Evolutionary conservation across 2,113 vertebrate species (phyloP).

Genomic region (Urocolius indicus): DNA sequence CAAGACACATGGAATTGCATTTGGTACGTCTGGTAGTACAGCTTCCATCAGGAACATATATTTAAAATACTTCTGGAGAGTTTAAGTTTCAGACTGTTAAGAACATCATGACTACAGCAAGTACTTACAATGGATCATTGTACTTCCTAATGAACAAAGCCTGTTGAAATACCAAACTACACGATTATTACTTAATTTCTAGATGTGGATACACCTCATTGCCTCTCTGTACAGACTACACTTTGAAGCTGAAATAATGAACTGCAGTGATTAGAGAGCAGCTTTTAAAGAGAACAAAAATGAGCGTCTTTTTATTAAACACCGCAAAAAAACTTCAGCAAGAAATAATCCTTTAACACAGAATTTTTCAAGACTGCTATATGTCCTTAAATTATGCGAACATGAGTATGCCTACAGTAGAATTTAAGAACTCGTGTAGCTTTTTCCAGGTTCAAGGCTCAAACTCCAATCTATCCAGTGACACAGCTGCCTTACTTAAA

Average conservation of each 20-base stretch:
- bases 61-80: neutral
- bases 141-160: conserved; percentile 62
- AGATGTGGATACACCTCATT: conserved; percentile 66
- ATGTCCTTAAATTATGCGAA: conserved; percentile 1
- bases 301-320: conserved; percentile 51
- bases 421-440: neutral
- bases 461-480: neutral
- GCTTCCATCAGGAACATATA: neutral
- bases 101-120: conserved; percentile 44
- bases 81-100: conserved; percentile 43
- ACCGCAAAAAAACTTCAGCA: neutral
- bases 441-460: neutral
- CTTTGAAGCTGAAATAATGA: conserved; percentile 69
- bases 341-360: conserved; percentile 30
- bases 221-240: conserved; percentile 45
- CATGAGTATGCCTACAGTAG: neutral
- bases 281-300: conserved; percentile 44
- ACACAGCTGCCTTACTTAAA: neutral
- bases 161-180: conserved; percentile 64
- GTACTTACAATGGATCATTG: conserved; percentile 65
- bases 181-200: conserved; percentile 69
- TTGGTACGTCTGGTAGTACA: neutral
- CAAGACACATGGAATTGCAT: neutral
- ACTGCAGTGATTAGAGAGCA: conserved; percentile 57
- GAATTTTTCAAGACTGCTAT: neutral